Conservation (phyloP, 1,140 invertebrate species). For the Listronotus oregonensis region DNA sequence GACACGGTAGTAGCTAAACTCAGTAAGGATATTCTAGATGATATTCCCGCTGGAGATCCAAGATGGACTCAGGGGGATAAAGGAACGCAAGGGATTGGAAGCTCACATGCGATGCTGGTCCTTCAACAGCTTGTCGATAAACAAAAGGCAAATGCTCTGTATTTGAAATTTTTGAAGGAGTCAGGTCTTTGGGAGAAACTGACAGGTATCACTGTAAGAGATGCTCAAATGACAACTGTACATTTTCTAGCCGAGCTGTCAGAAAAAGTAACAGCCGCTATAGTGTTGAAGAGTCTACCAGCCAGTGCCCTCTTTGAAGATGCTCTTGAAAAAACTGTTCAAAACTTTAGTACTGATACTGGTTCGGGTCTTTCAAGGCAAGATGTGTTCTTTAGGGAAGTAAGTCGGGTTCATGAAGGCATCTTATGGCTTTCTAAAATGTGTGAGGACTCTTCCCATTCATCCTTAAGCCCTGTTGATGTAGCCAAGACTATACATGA, state of each 20-base stretch:
- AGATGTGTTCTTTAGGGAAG: conserved; percentile 76
- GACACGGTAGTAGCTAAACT: conserved; percentile 73
- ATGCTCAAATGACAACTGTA: conserved; percentile 66
- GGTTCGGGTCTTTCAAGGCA: conserved; percentile 65
- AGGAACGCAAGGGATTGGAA: conserved; percentile 57
- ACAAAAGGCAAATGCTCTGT: conserved; percentile 75
- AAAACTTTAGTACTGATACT: conserved; percentile 55
- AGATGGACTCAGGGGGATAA: conserved; percentile 67
- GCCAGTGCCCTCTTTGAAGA: conserved; percentile 60
- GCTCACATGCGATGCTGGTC: conserved; percentile 78
- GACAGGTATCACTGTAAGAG: conserved; percentile 50
- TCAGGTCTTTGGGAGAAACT: conserved; percentile 71
- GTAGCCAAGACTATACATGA: conserved; percentile 62
- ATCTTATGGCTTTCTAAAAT: conserved; percentile 61
- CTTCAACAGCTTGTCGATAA: conserved; percentile 85
- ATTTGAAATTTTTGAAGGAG: conserved; percentile 77
- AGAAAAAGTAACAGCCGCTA: conserved; percentile 77
- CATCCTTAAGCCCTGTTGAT: conserved; percentile 60
- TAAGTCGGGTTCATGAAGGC: conserved; percentile 63
- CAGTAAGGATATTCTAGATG: conserved; percentile 82
- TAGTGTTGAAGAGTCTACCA: conserved; percentile 70
- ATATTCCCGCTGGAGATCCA: conserved; percentile 87
- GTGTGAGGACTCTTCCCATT: conserved; percentile 61
- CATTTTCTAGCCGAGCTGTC: conserved; percentile 63
- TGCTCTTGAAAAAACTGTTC: conserved; percentile 65